phyloP scores from a whole-genome alignment of 2,113 vertebrate genomes.

The Gobiocypris rarus region DNA sequence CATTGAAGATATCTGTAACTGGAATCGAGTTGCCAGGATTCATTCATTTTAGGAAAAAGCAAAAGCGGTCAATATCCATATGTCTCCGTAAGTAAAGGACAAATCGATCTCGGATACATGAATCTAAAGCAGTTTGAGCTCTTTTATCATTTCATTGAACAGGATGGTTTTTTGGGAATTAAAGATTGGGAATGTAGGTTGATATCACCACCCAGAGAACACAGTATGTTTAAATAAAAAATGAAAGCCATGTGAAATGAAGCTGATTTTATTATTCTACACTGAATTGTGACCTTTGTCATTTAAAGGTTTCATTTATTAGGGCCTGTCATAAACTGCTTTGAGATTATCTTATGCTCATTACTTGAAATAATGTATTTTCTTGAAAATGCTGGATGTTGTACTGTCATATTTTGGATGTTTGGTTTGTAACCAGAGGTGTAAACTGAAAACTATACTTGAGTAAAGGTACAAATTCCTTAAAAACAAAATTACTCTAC shows the following conservation, averaged over 20 bases:
- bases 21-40: background rate
- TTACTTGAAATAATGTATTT: background rate
- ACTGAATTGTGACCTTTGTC: slow-evolving; percentile 4
- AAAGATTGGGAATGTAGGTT: background rate
- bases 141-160: background rate
- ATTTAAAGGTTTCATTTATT: background rate
- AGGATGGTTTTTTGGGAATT: background rate
- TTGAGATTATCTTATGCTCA: background rate
- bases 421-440: background rate
- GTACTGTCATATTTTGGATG: background rate
- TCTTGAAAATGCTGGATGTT: background rate
- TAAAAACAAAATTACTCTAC: too few relatives aligned
- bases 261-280: background rate
- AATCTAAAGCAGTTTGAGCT: background rate
- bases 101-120: background rate
- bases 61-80: background rate
- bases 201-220: background rate
- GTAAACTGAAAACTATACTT: too few relatives aligned
- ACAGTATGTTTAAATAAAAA: background rate
- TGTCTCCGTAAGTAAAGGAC: slow-evolving; percentile 49
- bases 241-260: background rate
- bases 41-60: slow-evolving; percentile 17
- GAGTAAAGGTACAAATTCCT: too few relatives aligned
- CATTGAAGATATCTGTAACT: background rate
- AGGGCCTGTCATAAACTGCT: background rate